Conservation (phyloP, 2,113 vertebrate species). For the Semnopithecus entellus region DNA sequence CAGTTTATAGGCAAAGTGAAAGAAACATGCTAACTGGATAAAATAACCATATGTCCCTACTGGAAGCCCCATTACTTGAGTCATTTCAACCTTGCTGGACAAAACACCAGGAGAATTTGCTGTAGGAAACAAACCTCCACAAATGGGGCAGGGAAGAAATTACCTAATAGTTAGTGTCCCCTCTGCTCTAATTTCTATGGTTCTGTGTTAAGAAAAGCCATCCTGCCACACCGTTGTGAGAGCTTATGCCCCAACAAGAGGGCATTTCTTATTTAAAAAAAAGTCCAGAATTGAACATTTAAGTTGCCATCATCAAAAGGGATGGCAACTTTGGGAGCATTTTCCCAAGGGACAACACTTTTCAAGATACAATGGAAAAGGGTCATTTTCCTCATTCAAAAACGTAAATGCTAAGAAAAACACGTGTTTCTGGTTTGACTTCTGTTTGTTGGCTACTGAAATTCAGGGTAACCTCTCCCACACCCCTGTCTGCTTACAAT, state of each 20-base stretch:
- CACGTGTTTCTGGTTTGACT: slow-evolving; percentile 24
- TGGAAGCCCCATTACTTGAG: slow-evolving; percentile 74
- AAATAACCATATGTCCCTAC: slow-evolving; percentile 70
- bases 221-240: slow-evolving; percentile 53
- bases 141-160: slow-evolving; percentile 58
- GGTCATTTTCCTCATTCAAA: neutral
- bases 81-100: slow-evolving; percentile 70
- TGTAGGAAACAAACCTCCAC: slow-evolving; percentile 70
- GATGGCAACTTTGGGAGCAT: neutral
- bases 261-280: slow-evolving; percentile 29
- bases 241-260: slow-evolving; percentile 32
- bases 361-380: slow-evolving; percentile 55
- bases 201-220: slow-evolving; percentile 50
- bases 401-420: slow-evolving; percentile 45
- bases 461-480: slow-evolving; percentile 41
- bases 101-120: slow-evolving; percentile 70
- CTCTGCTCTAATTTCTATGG: slow-evolving; percentile 53
- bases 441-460: slow-evolving; percentile 6
- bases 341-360: slow-evolving; percentile 52
- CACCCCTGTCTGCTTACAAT: neutral
- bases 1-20: slow-evolving; percentile 69
- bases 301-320: slow-evolving; percentile 39
- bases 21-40: slow-evolving; percentile 56
- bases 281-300: slow-evolving; percentile 52
- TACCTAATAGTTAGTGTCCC: slow-evolving; percentile 64